phyloP scores from a whole-genome alignment of 2,888 invertebrate genomes.

The Neocrepidodera transversa region DNA sequence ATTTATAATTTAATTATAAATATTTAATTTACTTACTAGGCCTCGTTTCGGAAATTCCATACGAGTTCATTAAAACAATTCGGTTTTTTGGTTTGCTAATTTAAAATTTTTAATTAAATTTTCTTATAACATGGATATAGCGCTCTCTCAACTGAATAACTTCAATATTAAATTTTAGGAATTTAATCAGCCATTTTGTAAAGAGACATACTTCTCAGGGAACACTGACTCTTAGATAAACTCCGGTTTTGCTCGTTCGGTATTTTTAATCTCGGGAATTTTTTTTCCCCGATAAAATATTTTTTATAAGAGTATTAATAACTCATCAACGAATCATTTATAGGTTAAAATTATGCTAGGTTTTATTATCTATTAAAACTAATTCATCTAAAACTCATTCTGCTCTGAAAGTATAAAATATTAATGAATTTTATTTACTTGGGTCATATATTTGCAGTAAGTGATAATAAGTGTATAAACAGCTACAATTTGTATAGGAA shows the following conservation, averaged over 20 bases:
- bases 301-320: too few relatives aligned
- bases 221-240: constrained; percentile 17
- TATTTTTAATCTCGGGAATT: constrained; percentile 15
- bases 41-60: background rate
- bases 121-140: constrained; percentile 11
- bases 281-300: too few relatives aligned
- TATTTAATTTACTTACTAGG: background rate
- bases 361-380: too few relatives aligned
- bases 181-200: constrained; percentile 25
- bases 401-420: too few relatives aligned
- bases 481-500: too few relatives aligned
- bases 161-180: constrained; percentile 26
- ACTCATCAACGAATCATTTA: too few relatives aligned
- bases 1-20: too few relatives aligned
- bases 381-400: too few relatives aligned
- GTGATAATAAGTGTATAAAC: too few relatives aligned
- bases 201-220: constrained; percentile 14
- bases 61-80: background rate
- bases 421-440: too few relatives aligned
- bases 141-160: constrained; percentile 10
- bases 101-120: constrained; percentile 25
- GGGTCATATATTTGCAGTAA: too few relatives aligned
- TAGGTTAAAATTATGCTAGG: too few relatives aligned
- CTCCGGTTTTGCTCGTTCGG: constrained; percentile 8
- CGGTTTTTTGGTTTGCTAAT: constrained; percentile 9